A percentile compares a stretch with the other conserved stretches of the same genome.
Conservation (phyloP, 2,888 invertebrate genomes). For the Amphipyra tragopoginis region DNA sequence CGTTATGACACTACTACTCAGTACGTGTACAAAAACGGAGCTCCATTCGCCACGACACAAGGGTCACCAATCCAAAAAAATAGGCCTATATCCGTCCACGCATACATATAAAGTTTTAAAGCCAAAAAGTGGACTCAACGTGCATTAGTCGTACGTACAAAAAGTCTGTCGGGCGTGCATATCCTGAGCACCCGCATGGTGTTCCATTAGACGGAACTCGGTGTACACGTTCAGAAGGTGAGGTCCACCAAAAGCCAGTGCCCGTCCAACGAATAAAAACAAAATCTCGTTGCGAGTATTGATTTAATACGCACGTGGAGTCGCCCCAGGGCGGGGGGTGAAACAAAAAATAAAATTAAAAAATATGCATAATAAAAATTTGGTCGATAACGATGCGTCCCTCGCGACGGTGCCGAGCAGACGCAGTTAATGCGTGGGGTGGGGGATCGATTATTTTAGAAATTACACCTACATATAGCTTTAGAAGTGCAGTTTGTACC, state of each 20-base stretch:
- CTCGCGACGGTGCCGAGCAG: slow-evolving; percentile 69
- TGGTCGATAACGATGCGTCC: slow-evolving; percentile 83
- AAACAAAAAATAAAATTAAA: slow-evolving; percentile 86
- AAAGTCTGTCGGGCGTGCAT: slow-evolving; percentile 41
- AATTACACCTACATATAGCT: slow-evolving; percentile 68
- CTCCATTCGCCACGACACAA: slow-evolving; percentile 1
- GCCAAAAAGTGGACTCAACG: slow-evolving; percentile 32
- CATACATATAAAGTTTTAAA: slow-evolving; percentile 38
- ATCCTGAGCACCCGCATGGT: slow-evolving; percentile 41
- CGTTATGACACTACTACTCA: not conserved
- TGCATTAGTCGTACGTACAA: slow-evolving; percentile 53
- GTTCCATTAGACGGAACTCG: slow-evolving; percentile 71
- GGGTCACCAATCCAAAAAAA: slow-evolving; percentile 17
- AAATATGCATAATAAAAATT: slow-evolving; percentile 88
- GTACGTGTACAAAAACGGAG: not conserved
- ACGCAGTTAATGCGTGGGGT: slow-evolving; percentile 74
- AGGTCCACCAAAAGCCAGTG: slow-evolving; percentile 58
- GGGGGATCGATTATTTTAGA: slow-evolving; percentile 80
- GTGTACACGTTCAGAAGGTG: slow-evolving; percentile 49
- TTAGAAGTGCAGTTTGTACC: slow-evolving; percentile 51
- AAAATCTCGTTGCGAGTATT: slow-evolving; percentile 72
- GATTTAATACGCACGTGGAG: slow-evolving; percentile 75
- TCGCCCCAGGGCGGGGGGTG: slow-evolving; percentile 72
- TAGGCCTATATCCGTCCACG: slow-evolving; percentile 13
- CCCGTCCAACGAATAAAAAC: slow-evolving; percentile 69